phyloP scores from a whole-genome alignment of 1,140 invertebrate species.

The Penaeus japonicus region DNA sequence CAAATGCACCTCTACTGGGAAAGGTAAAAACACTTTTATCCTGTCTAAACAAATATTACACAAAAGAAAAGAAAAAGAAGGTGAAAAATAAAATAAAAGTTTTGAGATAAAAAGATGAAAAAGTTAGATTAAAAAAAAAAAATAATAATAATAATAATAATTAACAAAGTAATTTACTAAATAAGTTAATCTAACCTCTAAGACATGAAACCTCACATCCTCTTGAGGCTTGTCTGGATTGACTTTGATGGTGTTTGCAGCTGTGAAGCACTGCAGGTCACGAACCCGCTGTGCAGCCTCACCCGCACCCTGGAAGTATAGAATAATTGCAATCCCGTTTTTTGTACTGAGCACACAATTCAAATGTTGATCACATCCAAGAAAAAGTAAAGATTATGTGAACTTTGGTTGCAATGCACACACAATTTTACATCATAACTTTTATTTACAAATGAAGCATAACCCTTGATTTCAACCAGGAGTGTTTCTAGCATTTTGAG shows the following conservation, averaged over 20 bases:
- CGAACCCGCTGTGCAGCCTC: conserved; percentile 68
- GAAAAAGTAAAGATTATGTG: too few species aligned
- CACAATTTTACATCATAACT: too few species aligned
- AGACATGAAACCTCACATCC: conserved; percentile 71
- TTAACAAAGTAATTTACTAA: too few species aligned
- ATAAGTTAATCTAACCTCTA: conserved; percentile 70
- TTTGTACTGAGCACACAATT: too few species aligned
- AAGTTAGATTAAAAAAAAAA: background rate
- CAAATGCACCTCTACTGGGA: too few species aligned
- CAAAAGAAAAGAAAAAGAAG: too few species aligned
- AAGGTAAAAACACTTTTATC: background rate
- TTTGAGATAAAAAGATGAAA: background rate
- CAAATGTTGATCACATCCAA: too few species aligned
- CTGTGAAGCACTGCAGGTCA: conserved; percentile 71
- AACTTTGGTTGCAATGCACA: too few species aligned
- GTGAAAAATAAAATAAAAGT: background rate
- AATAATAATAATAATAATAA: conserved; percentile 15
- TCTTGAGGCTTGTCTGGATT: conserved; percentile 75
- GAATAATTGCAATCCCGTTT: background rate
- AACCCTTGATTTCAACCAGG: too few species aligned
- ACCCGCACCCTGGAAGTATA: conserved; percentile 64
- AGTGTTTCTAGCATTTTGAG: too few species aligned
- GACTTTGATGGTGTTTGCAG: conserved; percentile 71
- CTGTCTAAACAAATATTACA: background rate
- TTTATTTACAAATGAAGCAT: too few species aligned